Base-by-base conservation (phyloP, 2,797 vertebrate species). In the Esox lucius region DNA sequence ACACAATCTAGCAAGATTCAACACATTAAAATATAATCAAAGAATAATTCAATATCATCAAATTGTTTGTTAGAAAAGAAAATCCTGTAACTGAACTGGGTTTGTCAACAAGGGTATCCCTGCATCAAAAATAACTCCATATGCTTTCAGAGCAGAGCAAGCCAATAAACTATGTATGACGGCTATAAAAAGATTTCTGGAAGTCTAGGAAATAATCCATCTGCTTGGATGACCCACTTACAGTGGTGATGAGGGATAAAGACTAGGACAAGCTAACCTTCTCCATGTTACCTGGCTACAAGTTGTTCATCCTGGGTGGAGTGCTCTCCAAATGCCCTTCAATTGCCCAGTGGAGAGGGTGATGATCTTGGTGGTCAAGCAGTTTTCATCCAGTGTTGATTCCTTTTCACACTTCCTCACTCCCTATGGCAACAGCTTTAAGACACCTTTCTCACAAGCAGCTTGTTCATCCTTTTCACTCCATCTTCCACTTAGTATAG, bases 31-130 rank as follows among this genome's bases (percentile, higher is more conserved):
- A 73, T 7, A 68, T 69, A 46, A 71, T 87, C 74, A 90, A 87
- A 39, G 35, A 39, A 39, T 39, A 3, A 39, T 39, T 46, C 42
- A 46, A 2, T 46, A 46, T 88, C 81, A 90, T 83, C 77, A 75
- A 87, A 87, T 85, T 62, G 74, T 61, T 75, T 83, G 84, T 84
- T 69, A 33, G 61, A 78, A 15, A 5, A 77, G 81, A 17, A 33
- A 24, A 31, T 35, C 33, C 56, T 77, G 79, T 81, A 75, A 81
- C 76, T 83, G 72, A 75, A 81, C 76, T 83, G 72, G 81, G 87
- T 87, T 90, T 87, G 89, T 70, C 87, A 92, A 87, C 87, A 90
- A 86, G 86, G 86, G 81, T 82, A 86, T 87, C 83, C 88, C 79
- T 77, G 70, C 86, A 80, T 85, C 75, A 35, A 71, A 88, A 80